Evolutionary conservation across 2,888 invertebrate species (phyloP).

Genomic region (Hypolimnas misippus): DNA sequence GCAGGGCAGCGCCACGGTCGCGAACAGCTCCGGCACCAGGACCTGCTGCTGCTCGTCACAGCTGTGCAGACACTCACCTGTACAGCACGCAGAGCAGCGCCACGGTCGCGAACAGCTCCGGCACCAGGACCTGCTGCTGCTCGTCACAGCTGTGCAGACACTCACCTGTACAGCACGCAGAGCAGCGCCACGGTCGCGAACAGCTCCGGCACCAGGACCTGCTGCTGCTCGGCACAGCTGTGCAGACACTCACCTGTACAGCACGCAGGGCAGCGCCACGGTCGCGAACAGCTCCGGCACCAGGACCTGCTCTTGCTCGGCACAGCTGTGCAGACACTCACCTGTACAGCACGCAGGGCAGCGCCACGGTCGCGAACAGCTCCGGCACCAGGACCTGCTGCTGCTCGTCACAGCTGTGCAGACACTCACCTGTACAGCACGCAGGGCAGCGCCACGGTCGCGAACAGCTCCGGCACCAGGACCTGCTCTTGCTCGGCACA

Average conservation of each 20-base stretch:
- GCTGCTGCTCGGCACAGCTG: slow-evolving; percentile 90
- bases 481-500: too few species aligned
- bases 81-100: too few species aligned
- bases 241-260: slow-evolving; percentile 85
- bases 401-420: slow-evolving; percentile 96
- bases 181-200: slow-evolving; percentile 98
- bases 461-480: too few species aligned
- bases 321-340: neutral
- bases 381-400: slow-evolving; percentile 98
- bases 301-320: slow-evolving; percentile 97
- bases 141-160: too few species aligned
- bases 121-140: too few species aligned
- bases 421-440: too few species aligned
- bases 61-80: too few species aligned
- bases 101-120: too few species aligned
- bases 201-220: slow-evolving; percentile 98
- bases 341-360: slow-evolving; percentile 91
- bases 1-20: too few species aligned
- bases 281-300: slow-evolving; percentile 98
- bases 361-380: slow-evolving; percentile 96
- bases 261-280: slow-evolving; percentile 96
- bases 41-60: too few species aligned
- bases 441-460: too few species aligned
- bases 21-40: too few species aligned
- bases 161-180: slow-evolving; percentile 94